phyloP scores from a whole-genome alignment of 2,888 invertebrate species.

The Strigamia maritima region DNA sequence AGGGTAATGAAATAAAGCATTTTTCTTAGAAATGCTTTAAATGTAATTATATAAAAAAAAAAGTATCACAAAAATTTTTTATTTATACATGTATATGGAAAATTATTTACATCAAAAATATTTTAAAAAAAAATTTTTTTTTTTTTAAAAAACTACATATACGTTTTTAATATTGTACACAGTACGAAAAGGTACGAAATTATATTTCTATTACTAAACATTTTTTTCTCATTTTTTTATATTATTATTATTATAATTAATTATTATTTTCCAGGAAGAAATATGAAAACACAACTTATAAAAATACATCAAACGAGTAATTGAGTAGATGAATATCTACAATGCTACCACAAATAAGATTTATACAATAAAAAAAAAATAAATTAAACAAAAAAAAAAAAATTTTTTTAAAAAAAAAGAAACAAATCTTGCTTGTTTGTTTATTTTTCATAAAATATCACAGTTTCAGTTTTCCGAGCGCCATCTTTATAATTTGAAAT shows the following conservation, averaged over 20 bases:
- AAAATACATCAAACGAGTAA: not conserved
- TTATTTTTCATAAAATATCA: not conserved
- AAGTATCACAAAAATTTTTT: not conserved
- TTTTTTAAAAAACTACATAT: not conserved
- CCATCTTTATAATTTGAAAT: not conserved
- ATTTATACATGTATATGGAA: not conserved
- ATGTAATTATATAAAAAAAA: not conserved
- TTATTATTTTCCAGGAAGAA: not conserved
- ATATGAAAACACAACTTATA: not conserved
- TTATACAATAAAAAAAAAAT: not conserved
- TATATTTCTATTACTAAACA: not conserved
- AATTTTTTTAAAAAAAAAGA: not conserved
- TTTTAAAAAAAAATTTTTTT: not conserved
- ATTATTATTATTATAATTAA: not conserved
- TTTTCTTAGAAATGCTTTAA: not conserved
- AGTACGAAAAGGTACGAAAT: not conserved
- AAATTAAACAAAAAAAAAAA: not conserved
- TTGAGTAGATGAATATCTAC: slow-evolving; percentile 27
- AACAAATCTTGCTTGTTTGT: no score
- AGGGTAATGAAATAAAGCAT: slow-evolving; percentile 2
- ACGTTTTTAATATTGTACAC: not conserved
- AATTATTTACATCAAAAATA: slow-evolving; percentile 29
- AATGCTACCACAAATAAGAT: slow-evolving; percentile 13
- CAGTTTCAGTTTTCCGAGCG: not conserved
- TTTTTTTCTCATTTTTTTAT: not conserved